A percentile compares a stretch with the other conserved stretches of the same genome.
Evolutionary conservation across 1,140 invertebrate species (phyloP).

Genomic region (Papilio polyxenes): DNA sequence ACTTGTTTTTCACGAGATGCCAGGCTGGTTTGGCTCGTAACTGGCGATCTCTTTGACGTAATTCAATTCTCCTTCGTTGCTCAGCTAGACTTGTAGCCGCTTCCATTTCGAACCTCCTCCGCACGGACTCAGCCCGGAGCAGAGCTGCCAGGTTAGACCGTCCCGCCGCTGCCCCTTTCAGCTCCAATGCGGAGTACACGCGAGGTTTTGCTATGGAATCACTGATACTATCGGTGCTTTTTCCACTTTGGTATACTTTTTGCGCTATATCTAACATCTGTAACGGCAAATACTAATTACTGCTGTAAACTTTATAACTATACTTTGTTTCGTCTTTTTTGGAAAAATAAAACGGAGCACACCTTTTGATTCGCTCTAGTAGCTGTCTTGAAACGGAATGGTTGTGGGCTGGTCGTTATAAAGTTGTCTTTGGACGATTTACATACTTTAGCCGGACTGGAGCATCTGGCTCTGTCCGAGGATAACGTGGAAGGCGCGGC

Average conservation of each 20-base stretch:
- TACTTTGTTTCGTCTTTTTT: neutral
- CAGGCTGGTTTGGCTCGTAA: slow-evolving; percentile 85
- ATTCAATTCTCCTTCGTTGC: slow-evolving; percentile 80
- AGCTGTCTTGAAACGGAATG: slow-evolving; percentile 78
- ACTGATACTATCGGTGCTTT: slow-evolving; percentile 57
- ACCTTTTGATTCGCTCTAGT: slow-evolving; percentile 75
- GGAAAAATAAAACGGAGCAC: neutral
- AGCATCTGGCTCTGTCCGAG: slow-evolving; percentile 56
- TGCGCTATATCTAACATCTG: slow-evolving; percentile 71
- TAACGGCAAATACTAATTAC: slow-evolving; percentile 25
- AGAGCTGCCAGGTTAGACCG: slow-evolving; percentile 87
- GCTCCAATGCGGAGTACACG: slow-evolving; percentile 67
- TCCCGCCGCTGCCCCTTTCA: slow-evolving; percentile 76
- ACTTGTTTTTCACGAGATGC: slow-evolving; percentile 84
- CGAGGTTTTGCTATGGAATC: slow-evolving; percentile 50
- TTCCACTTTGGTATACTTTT: slow-evolving; percentile 71
- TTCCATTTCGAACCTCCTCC: slow-evolving; percentile 84
- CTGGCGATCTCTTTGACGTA: slow-evolving; percentile 81
- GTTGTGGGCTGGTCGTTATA: slow-evolving; percentile 80
- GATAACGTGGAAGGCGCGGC: slow-evolving; percentile 65
- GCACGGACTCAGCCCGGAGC: slow-evolving; percentile 85
- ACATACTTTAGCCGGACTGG: slow-evolving; percentile 59
- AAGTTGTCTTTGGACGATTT: slow-evolving; percentile 73
- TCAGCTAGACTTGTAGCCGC: slow-evolving; percentile 82
- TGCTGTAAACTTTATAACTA: neutral